phyloP scores from a whole-genome alignment of 1,140 invertebrate genomes.

The Ips nitidus region DNA sequence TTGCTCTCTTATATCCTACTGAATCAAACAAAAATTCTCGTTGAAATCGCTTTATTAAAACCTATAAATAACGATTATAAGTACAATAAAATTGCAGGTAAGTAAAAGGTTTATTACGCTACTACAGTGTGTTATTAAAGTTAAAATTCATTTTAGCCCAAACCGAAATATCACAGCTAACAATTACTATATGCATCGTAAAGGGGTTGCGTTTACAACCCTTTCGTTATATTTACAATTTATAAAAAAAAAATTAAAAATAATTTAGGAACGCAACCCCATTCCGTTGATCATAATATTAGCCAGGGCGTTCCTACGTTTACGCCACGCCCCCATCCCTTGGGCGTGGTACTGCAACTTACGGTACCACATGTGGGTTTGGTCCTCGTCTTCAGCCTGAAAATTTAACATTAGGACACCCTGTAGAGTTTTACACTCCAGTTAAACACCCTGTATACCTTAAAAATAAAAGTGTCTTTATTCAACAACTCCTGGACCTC shows the following conservation, averaged over 20 bases:
- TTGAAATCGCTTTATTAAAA: no score
- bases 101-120: no score
- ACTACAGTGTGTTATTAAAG: no score
- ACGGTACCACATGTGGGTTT: constrained; percentile 85
- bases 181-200: constrained; percentile 43
- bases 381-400: constrained; percentile 79
- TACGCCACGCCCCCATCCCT: constrained; percentile 87
- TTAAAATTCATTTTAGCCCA: not conserved
- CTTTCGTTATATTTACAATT: not conserved
- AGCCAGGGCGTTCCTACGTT: constrained; percentile 85
- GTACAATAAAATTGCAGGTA: no score
- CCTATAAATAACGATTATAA: no score
- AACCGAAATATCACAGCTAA: constrained; percentile 53
- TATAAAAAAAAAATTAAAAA: constrained; percentile 4
- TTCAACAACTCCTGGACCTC: constrained; percentile 92
- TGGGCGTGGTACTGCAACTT: constrained; percentile 87
- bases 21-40: no score
- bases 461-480: constrained; percentile 92
- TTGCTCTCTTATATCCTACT: no score
- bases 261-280: constrained; percentile 53
- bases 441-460: constrained; percentile 62
- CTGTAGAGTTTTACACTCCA: not conserved
- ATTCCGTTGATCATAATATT: constrained; percentile 96
- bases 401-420: constrained; percentile 6
- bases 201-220: no score